Base-by-base conservation (phyloP, 2,797 vertebrate genomes). In the Malacoctenus gilli region DNA sequence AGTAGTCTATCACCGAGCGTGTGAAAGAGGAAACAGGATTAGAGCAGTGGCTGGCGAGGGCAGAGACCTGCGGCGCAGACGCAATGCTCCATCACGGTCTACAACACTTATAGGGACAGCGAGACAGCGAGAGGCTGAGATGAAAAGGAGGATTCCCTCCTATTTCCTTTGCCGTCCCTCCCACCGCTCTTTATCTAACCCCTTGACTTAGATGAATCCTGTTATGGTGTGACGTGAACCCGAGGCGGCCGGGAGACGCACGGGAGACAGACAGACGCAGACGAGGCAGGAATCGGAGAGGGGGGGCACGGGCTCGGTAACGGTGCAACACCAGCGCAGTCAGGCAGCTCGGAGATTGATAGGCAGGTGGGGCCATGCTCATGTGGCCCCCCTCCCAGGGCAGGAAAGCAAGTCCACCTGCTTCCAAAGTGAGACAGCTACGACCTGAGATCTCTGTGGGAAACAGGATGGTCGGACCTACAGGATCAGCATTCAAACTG, bases 11-110 rank as follows among this genome's bases (percentile, higher is more conserved):
- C 68, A 79, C 5, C 12, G 50, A 76, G 74, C n/a, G 22, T 63
- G 59, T 62, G 76, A 77, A 68, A 47, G 50, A 63, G 70, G 56
- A 83, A 85, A 88, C 68, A 62, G 83, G 86, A 88, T 88, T 85
- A 83, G 42, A 72, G 66, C 69, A 13, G 49, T 20, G 66, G 72
- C 28, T 79, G 65, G 69, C 65, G 61, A 56, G 52, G 74, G 69
- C 65, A 56, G 60, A 69, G 65, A 80, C 82, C 80, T 50, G 62
- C 54, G 58, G 84, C 54, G 1, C 59, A 43, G 58, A 71, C 28
- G 19, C 59, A 71, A 46, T 6, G 25, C 72, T 85, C 65, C 66
- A 78, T 56, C 68, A 69, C 19, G 15, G 34, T 64, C 51, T 44
- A 77, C 73, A 75, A 65, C 53, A 34, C 53, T 57, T 48, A 25